A percentile compares a stretch with the other conserved stretches of the same genome.
phyloP scores from a whole-genome alignment of 2,797 vertebrate genomes.

The Allobates femoralis region DNA sequence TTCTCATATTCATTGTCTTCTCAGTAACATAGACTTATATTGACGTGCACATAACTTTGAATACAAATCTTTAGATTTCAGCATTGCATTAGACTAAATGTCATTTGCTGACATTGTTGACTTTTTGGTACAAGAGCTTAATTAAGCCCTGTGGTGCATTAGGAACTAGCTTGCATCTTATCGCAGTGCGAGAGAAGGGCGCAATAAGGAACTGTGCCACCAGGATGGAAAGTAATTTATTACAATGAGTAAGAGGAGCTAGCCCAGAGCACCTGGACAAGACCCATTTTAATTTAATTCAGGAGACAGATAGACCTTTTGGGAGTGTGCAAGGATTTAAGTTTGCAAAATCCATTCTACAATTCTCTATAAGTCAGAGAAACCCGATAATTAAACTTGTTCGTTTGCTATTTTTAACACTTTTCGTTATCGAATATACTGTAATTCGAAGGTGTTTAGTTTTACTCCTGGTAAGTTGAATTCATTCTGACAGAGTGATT shows the following conservation, averaged over 20 bases:
- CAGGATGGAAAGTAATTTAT: conserved; percentile 53
- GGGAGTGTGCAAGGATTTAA: conserved; percentile 34
- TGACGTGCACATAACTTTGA: conserved; percentile 14
- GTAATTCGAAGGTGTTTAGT: not conserved
- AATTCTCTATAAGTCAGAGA: not conserved
- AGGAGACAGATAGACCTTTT: conserved; percentile 44
- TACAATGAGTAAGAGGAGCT: conserved; percentile 40
- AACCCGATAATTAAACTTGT: conserved; percentile 9
- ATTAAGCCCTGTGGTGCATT: conserved; percentile 56
- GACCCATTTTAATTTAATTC: conserved; percentile 53
- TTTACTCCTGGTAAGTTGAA: not conserved
- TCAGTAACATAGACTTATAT: not conserved
- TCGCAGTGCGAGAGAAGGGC: not conserved
- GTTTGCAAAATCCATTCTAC: conserved; percentile 41
- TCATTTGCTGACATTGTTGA: conserved; percentile 51
- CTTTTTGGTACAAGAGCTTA: conserved; percentile 47
- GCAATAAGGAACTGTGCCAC: conserved; percentile 45
- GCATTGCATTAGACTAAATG: conserved; percentile 31
- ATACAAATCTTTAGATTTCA: conserved; percentile 2
- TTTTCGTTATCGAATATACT: not conserved
- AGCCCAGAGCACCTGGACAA: conserved; percentile 35
- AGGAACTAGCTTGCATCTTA: conserved; percentile 37
- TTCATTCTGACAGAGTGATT: too few species aligned
- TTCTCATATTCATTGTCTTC: not conserved
- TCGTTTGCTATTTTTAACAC: not conserved